These are phyloP conservation scores for Rhagonycha fulva DNA, from an alignment of 2,888 invertebrate genomes.

Conservation along the genomic window DNA sequence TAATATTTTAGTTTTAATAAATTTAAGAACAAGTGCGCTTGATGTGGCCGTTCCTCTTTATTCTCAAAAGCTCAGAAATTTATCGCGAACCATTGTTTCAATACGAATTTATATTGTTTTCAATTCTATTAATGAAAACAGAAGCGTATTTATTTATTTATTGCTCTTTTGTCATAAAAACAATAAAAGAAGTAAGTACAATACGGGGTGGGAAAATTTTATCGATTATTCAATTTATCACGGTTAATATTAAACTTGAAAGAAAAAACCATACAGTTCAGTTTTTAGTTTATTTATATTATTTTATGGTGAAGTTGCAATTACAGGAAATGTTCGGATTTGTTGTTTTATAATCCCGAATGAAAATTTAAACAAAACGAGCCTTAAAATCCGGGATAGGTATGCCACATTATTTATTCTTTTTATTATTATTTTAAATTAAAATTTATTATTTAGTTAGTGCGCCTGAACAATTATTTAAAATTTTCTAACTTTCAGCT, in stretches of 20 bases:
- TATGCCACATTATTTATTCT: no score
- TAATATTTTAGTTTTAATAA: conserved; percentile 3
- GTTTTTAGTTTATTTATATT: no score
- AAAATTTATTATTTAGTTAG: not conserved
- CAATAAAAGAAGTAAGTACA: no score
- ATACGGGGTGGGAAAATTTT: no score
- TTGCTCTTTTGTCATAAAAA: not conserved
- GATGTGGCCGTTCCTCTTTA: not conserved
- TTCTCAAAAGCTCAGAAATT: not conserved
- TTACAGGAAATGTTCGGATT: no score
- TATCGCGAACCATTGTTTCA: not conserved
- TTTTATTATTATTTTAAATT: no score
- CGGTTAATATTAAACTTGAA: no score
- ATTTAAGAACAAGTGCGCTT: not conserved
- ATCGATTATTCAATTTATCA: not conserved
- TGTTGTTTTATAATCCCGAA: no score
- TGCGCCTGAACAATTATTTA: not conserved
- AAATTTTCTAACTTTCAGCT: not conserved
- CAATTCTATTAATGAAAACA: not conserved
- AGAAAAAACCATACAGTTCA: no score
- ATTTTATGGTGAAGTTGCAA: no score
- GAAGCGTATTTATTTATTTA: not conserved
- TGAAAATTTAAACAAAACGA: no score
- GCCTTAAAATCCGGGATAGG: no score
- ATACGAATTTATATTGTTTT: not conserved